Evolutionary conservation across 2,797 vertebrate genomes (phyloP).

Genomic region (Parauchenoglanis ngamensis): DNA sequence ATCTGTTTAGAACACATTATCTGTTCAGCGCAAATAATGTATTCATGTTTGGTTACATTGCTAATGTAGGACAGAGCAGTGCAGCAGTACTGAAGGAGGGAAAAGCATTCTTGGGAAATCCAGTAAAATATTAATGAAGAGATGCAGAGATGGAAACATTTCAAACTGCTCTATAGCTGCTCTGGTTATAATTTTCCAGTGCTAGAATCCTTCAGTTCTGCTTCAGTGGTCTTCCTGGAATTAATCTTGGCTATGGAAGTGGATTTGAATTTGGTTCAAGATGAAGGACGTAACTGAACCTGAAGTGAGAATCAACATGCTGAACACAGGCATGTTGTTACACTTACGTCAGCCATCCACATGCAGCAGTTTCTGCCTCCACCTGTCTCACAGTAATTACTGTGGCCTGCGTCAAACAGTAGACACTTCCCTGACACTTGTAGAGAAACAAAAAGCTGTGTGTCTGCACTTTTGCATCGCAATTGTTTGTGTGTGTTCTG

Average conservation of each 20-base stretch:
- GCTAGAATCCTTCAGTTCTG: conserved; percentile 10
- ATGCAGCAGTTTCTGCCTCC: not conserved
- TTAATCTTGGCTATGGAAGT: not conserved
- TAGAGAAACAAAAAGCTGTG: not conserved
- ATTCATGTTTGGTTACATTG: not conserved
- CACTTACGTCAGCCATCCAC: not conserved
- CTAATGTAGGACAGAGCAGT: conserved; percentile 17
- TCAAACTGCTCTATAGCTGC: conserved; percentile 1
- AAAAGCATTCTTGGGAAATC: conserved; percentile 32
- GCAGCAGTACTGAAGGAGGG: conserved; percentile 12
- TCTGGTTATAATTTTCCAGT: not conserved
- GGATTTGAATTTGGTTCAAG: not conserved
- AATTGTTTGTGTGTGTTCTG: not conserved
- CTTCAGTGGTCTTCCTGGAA: not conserved
- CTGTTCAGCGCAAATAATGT: not conserved
- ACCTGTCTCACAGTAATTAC: conserved; percentile 15
- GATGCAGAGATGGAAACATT: not conserved
- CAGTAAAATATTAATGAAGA: conserved; percentile 50
- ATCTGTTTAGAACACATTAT: not conserved
- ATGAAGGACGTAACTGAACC: conserved; percentile 1
- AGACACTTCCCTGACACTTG: not conserved
- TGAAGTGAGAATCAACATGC: conserved; percentile 15
- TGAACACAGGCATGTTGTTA: conserved; percentile 30
- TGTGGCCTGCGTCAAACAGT: not conserved
- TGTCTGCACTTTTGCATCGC: not conserved